Evolutionary conservation across 2,113 vertebrate genomes (phyloP), one percentile per base, ranked within the genome.

Genomic region (Hemicordylus capensis): DNA sequence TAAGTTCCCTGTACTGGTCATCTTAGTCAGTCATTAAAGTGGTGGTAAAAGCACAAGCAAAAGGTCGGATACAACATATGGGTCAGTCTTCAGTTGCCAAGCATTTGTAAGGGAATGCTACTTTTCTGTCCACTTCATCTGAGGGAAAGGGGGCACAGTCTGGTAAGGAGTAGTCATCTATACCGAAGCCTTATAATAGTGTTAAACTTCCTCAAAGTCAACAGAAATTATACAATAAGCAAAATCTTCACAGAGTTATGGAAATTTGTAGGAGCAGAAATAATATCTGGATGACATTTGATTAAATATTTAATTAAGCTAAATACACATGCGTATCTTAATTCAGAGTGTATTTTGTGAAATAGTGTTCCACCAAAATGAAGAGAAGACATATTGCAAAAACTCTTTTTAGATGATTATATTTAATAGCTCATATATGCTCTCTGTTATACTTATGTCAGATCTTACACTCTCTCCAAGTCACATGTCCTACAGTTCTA

Each of bases 251-350:
- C 22, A 56, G 44, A 88, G 1, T 81, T 76, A 87, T n/a, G 20
- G 56, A 84, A 89, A 94, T 83, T 6, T 83, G 63, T 59, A 85
- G 34, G 10, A 83, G 51, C 15, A 44, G 9, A 88, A 91, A 76
- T 85, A 17, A 88, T 89, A 86, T 37, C 58, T 85, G 34, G 14
- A 76, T 79, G 88, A 51, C 75, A 42, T 83, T 37, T 86, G n/a
- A 89, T 92, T 93, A 86, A 94, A 81, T 93, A 92, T 88, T 94
- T 90, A 92, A 93, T 94, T 89, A 92, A 54, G 3, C 46, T 88
- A 92, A 91, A 86, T 74, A 85, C 34, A 85, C 42, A 88, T 0
- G 69, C 31, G 2, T 28, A 76, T 48, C 69, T 87, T 87, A 90
- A 93, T 90, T 90, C 63, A 80, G 31, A 92, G 81, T 72, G 9